Evolutionary conservation across 1,140 invertebrate species (phyloP), one percentile per base, ranked within the genome.

Genomic region (Pseudomyrmex cubaensis): DNA sequence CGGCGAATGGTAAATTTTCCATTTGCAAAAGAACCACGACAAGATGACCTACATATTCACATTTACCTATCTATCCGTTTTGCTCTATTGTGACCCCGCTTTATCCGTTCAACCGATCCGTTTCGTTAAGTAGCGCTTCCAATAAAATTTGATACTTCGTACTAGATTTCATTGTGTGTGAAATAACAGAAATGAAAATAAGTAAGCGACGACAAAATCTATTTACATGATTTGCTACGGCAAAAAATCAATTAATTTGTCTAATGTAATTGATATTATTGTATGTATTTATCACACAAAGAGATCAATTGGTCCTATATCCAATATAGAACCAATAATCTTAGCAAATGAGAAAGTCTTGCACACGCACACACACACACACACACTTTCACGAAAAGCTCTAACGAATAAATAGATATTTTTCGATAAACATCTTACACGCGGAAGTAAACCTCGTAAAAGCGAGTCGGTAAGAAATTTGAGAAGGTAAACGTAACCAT

Each of bases 1-100:
- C 15, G 15, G 44, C 52, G 76, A 64, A 48, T 20, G 67, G 35
- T 80, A 70, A 70, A 80, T 80, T 80, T 80, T 80, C 69, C 52
- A 80, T 80, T 80, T 69, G 66, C 66, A 72, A 56, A 80, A 80
- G 76, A 72, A 80, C 22, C 44, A 22, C 15, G 76, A 72, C 59
- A 35, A 59, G 44, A 80, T 80, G 76, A 80, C 76, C 76, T 72
- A 72, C 44, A 80, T 80, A 80, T 50, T 72, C 76, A 44, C 52
- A 56, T 52, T 72, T 20, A n/a, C 20, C 54, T 70, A 69, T 54
- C 46, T 25, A 54, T 17, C 67, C 67, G 1, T 70, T 78, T 70
- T 70, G 20, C 13, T 78, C 64, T 57, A 57, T 78, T 57, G 8
- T 50, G 76, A 48, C 35, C 52, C 17, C 64, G 66, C 35, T 72